Percentiles rank a stretch among this genome's conserved stretches.
phyloP scores from a whole-genome alignment of 2,113 vertebrate genomes.

The Edolisoma coerulescens region DNA sequence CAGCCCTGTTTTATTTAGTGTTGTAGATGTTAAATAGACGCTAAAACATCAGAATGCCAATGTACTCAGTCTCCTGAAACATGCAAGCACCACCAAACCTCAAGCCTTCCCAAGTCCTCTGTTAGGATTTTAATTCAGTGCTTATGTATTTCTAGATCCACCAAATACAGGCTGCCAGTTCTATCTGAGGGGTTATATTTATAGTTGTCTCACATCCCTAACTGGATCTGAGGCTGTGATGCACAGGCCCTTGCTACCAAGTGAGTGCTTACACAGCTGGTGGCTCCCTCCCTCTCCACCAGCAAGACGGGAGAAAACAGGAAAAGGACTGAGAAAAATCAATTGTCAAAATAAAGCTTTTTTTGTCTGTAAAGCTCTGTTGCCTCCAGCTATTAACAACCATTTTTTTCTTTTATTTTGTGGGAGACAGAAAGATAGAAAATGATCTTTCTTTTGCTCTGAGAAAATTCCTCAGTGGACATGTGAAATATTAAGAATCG shows the following conservation, averaged over 20 bases:
- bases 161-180: background rate
- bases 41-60: background rate
- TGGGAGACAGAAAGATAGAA: background rate
- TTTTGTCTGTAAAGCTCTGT: background rate
- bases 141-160: background rate
- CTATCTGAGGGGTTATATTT: rapidly evolving
- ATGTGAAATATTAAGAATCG: background rate
- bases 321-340: background rate
- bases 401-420: background rate
- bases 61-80: background rate
- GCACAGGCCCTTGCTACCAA: background rate
- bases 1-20: background rate
- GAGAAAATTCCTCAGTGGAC: background rate
- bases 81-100: background rate
- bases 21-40: background rate
- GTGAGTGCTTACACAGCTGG: background rate
- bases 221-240: background rate
- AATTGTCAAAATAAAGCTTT: background rate
- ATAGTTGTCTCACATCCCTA: background rate
- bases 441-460: background rate
- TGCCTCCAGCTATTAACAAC: background rate
- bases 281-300: background rate
- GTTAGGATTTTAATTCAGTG: background rate
- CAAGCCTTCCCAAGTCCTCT: background rate
- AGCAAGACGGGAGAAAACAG: background rate